These are phyloP conservation scores for Chelonus formosanus DNA, from an alignment of 2,888 invertebrate species.

Conservation along the genomic window DNA sequence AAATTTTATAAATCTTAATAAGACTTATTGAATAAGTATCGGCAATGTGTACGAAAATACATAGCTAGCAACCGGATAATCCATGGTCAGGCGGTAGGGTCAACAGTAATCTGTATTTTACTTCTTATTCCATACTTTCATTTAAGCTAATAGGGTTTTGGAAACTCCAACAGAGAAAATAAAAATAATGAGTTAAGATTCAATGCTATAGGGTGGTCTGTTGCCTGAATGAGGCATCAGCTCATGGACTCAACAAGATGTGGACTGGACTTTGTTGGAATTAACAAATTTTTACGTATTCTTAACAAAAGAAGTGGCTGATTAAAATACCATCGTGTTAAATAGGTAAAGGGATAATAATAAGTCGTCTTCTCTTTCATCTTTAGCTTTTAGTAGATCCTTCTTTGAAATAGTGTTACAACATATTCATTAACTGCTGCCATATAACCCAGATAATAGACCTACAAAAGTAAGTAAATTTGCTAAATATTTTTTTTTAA, in stretches of 20 bases:
- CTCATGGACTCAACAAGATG: constrained; percentile 47
- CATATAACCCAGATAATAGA: too few relatives aligned
- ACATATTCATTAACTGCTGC: too few relatives aligned
- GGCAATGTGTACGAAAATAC: constrained; percentile 9
- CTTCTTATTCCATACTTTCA: background rate
- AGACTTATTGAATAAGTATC: background rate
- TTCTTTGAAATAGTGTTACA: too few relatives aligned
- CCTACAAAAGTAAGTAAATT: too few relatives aligned
- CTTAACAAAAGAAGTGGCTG: constrained; percentile 35
- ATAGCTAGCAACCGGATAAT: constrained; percentile 29
- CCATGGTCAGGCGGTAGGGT: constrained; percentile 17
- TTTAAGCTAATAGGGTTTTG: background rate
- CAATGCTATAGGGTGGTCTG: constrained; percentile 51
- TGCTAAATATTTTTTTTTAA: too few relatives aligned
- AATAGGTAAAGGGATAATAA: constrained; percentile 35
- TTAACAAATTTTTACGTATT: constrained; percentile 49
- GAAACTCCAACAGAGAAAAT: constrained; percentile 30
- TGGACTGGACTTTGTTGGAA: constrained; percentile 51
- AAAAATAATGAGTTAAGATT: constrained; percentile 41
- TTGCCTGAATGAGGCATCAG: constrained; percentile 42
- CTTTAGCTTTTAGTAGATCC: too few relatives aligned
- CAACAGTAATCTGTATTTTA: constrained; percentile 38
- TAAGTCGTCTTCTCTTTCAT: constrained; percentile 17
- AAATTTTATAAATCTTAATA: background rate
- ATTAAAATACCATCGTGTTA: too few relatives aligned